phyloP scores from a whole-genome alignment of 2,113 vertebrate species.

The Tragulus kanchil region DNA sequence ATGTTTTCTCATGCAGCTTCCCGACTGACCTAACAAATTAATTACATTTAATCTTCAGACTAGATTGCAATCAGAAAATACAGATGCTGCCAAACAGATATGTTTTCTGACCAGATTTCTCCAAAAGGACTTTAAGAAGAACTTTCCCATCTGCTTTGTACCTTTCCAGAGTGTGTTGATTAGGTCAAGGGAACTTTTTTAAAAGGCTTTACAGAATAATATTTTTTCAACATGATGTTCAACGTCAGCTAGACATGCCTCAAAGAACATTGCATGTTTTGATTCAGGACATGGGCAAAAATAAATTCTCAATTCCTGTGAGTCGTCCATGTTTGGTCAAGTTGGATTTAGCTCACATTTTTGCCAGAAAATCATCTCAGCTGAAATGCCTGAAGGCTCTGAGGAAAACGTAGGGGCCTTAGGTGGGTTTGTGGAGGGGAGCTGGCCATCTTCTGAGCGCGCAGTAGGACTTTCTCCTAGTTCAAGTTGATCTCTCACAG shows the following conservation, averaged over 20 bases:
- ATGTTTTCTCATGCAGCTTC: neutral
- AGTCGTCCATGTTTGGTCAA: neutral
- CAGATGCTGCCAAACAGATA: slow-evolving; percentile 1
- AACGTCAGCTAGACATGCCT: neutral
- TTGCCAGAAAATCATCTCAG: slow-evolving; percentile 50
- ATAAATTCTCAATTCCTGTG: neutral
- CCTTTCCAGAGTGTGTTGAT: neutral
- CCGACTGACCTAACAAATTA: slow-evolving; percentile 29
- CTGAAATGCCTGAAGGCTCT: neutral
- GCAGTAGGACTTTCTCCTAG: neutral
- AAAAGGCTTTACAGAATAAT: neutral
- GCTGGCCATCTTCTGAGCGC: fast-evolving
- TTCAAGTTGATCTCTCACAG: neutral
- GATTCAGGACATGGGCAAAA: neutral
- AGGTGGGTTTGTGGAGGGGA: too few relatives aligned
- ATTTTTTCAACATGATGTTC: neutral
- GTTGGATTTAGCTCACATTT: slow-evolving; percentile 12
- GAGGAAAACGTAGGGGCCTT: slow-evolving; percentile 7
- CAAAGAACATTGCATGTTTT: neutral
- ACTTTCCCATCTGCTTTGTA: neutral
- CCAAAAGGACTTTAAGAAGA: neutral
- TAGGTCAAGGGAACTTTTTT: neutral
- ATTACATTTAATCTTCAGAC: neutral
- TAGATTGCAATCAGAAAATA: slow-evolving; percentile 15
- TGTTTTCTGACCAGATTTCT: neutral